These are phyloP conservation scores for Margarornis squamiger DNA, from an alignment of 2,797 vertebrate species.

Conservation along the genomic window DNA sequence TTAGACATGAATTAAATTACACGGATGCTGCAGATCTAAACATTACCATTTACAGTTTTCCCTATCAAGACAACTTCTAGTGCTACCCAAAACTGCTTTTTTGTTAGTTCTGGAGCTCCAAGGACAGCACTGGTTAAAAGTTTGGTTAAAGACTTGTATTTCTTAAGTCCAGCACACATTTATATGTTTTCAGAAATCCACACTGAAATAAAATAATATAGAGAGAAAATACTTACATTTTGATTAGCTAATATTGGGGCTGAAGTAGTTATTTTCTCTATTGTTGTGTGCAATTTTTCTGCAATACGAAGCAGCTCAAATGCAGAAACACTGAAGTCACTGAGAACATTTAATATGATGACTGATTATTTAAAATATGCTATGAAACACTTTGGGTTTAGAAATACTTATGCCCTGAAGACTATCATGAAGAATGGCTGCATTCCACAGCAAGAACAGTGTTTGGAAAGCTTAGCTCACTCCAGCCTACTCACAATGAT, in stretches of 20 bases:
- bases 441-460: slow-evolving; percentile 77
- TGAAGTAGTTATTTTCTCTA: slow-evolving; percentile 60
- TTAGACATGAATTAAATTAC: neutral
- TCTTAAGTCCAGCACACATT: neutral
- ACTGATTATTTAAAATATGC: slow-evolving; percentile 76
- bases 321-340: slow-evolving; percentile 69
- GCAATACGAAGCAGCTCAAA: slow-evolving; percentile 73
- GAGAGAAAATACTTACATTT: neutral
- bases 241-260: neutral
- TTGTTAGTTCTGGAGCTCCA: neutral
- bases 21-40: neutral
- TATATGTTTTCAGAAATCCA: neutral
- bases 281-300: slow-evolving; percentile 38
- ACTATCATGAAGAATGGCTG: slow-evolving; percentile 74
- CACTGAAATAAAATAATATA: neutral
- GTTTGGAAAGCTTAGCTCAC: slow-evolving; percentile 53
- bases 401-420: slow-evolving; percentile 77
- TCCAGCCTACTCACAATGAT: slow-evolving; percentile 16
- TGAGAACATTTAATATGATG: slow-evolving; percentile 69
- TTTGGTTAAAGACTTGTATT: neutral
- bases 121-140: neutral
- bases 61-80: neutral
- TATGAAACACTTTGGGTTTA: slow-evolving; percentile 77
- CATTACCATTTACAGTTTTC: neutral
- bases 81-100: neutral